Base-by-base conservation (phyloP, 2,113 vertebrate species). In the Thalassarche chlororhynchos region DNA sequence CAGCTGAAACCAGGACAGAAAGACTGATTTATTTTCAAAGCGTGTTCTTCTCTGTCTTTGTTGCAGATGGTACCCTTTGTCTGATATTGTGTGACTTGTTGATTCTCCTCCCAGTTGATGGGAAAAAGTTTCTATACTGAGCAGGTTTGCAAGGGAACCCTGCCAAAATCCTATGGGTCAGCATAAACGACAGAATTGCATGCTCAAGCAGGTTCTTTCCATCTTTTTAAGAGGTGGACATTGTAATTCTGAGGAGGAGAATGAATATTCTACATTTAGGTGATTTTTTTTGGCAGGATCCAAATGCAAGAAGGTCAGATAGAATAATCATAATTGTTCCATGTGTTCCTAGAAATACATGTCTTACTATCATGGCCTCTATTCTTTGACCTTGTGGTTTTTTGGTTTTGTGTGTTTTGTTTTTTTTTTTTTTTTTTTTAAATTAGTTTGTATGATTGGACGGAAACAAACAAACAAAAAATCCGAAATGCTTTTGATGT, bases 291-390 rank as follows among this genome's bases (percentile, higher is more conserved):
- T 78, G 61, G 8, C 17, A 31, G 28, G 18, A 94, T 76, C 14
- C 32, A 89, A 83, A 61, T 92, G 65, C 57, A 84, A 61, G 64
- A 70, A 71, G 8, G n/a, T 72, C 18, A 7, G 82, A 21, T 46
- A 77, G 17, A 93, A 58, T 70, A 95, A 97, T 80, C 16, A 26
- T 31, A 74, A 61, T 34, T 97, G 74, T 86, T 91, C 69, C 69
- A 72, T 3, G 7, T 74, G 68, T 72, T 95, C 64, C 77, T 95
- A 76, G 57, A 75, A 93, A 81, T 62, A 64, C 7, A 3, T 36
- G 61, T 51, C 57, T 51, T 71, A 25, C 15, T 80, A 32, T 81
- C 7, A 31, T 8, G 6, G 14, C 5, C 14, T 74, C 19, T 44
- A 1, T 40, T 60, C 31, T 40, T 68, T 5, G 5, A 49, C 28